phyloP scores from a whole-genome alignment of 2,113 vertebrate genomes.

The Climacteris rufus region DNA sequence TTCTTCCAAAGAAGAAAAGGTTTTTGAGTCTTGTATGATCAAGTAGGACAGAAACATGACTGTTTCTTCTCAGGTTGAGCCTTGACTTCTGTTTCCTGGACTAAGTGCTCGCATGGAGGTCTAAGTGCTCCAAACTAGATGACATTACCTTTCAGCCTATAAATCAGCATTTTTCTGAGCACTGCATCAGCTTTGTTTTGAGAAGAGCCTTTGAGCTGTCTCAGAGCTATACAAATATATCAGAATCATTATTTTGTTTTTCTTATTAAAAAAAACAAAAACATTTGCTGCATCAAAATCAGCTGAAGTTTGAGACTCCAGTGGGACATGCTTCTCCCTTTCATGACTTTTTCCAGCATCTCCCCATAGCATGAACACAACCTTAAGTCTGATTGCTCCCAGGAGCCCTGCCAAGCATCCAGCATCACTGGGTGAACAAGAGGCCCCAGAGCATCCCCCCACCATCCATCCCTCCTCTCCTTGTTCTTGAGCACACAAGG shows the following conservation, averaged over 20 bases:
- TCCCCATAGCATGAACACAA: fast-evolving
- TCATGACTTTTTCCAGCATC: not conserved
- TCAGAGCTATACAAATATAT: not conserved
- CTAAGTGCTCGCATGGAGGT: not conserved
- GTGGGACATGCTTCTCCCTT: not conserved
- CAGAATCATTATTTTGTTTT: not conserved
- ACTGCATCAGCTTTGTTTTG: not conserved
- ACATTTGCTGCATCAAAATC: not conserved
- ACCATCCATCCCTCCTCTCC: not conserved
- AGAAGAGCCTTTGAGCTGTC: not conserved
- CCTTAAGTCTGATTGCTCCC: not conserved
- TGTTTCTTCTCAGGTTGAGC: not conserved
- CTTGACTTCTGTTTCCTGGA: not conserved
- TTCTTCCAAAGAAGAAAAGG: not conserved
- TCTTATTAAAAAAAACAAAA: not conserved
- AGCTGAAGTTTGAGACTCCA: not conserved
- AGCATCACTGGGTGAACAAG: not conserved
- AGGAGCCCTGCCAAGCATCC: not conserved
- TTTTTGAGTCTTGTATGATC: not conserved
- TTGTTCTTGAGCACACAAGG: not conserved
- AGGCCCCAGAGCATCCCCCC: fast-evolving
- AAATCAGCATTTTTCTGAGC: not conserved
- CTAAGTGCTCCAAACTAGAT: not conserved
- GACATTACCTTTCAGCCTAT: not conserved
- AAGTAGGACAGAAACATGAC: not conserved